Evolutionary conservation across 2,888 invertebrate genomes (phyloP).

Genomic region (Agrotis exclamationis): DNA sequence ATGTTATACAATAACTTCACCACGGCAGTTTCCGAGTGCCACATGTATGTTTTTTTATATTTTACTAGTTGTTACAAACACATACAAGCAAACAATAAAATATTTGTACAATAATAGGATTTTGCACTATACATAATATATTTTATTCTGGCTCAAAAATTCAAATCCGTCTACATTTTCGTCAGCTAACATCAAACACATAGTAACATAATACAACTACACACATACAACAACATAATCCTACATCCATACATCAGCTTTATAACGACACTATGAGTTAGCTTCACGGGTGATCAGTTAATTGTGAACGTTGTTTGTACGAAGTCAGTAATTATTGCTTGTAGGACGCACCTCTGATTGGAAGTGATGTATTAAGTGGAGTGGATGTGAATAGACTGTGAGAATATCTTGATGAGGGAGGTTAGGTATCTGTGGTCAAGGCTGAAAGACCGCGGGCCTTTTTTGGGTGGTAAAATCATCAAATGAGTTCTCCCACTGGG

Average conservation of each 20-base stretch:
- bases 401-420: neutral
- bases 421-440: neutral
- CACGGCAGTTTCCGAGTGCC: no score
- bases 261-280: constrained; percentile 41
- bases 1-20: no score
- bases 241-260: constrained; percentile 33
- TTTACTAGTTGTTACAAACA: no score
- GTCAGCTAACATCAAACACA: no score
- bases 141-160: neutral
- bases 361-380: constrained; percentile 51
- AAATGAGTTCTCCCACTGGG: no score
- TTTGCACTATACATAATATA: no score
- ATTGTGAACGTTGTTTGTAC: constrained; percentile 64
- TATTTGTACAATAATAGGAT: no score
- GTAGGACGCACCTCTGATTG: constrained; percentile 54
- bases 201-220: neutral
- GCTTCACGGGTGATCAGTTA: constrained; percentile 72
- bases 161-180: neutral
- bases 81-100: no score
- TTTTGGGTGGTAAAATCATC: no score
- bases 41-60: no score
- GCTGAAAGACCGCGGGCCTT: no score
- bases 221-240: constrained; percentile 44
- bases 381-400: constrained; percentile 44
- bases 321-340: constrained; percentile 32